phyloP scores from a whole-genome alignment of 2,797 vertebrate genomes.

The Aselliscus stoliczkanus region DNA sequence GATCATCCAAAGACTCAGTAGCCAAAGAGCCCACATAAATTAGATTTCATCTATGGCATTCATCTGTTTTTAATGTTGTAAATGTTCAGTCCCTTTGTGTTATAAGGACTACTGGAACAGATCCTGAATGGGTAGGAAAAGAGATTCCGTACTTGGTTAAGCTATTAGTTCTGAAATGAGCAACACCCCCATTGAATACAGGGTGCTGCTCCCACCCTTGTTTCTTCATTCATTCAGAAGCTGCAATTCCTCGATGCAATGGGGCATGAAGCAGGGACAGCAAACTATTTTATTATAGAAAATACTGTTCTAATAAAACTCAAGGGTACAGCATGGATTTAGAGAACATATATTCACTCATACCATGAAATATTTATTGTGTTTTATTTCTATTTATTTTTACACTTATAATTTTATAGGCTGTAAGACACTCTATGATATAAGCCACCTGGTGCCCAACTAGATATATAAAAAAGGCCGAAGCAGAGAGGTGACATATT shows the following conservation, averaged over 20 bases:
- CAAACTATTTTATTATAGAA: slow-evolving; percentile 31
- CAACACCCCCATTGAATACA: neutral
- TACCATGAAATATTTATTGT: slow-evolving; percentile 64
- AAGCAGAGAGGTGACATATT: neutral
- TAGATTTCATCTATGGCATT: neutral
- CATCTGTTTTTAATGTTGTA: neutral
- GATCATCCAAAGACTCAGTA: neutral
- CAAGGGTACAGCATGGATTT: neutral
- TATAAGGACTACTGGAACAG: neutral
- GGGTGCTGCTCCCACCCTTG: neutral
- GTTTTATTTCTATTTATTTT: slow-evolving; percentile 44
- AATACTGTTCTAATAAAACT: slow-evolving; percentile 3
- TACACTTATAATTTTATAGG: slow-evolving; percentile 58
- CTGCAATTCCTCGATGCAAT: neutral
- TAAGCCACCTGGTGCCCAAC: slow-evolving; percentile 45
- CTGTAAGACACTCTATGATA: slow-evolving; percentile 19
- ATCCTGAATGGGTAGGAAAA: neutral
- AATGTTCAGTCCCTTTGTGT: neutral
- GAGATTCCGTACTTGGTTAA: neutral
- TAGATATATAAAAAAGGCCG: slow-evolving; percentile 43
- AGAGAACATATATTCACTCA: slow-evolving; percentile 58
- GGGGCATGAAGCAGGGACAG: neutral
- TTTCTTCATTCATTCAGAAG: neutral
- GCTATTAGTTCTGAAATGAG: neutral
- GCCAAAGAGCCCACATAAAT: neutral